These are phyloP conservation scores for Cyprinus carpio DNA, from an alignment of 2,113 vertebrate genomes.

Conservation along the genomic window DNA sequence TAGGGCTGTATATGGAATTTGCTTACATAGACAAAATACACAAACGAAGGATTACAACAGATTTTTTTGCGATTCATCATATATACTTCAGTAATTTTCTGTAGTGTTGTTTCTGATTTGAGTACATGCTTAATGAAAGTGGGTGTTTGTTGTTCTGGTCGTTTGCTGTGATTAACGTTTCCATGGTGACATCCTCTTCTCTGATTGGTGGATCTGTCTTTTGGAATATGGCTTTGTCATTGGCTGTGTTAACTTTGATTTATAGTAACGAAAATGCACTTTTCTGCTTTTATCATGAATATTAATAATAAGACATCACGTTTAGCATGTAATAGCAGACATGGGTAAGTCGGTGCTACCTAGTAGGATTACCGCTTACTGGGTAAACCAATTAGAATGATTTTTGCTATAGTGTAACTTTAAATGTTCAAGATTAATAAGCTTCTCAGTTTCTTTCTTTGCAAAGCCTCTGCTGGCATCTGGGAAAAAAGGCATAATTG, in stretches of 20 bases:
- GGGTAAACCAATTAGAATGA: background rate
- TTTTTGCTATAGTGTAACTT: background rate
- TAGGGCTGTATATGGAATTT: too few species aligned
- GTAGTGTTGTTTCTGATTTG: background rate
- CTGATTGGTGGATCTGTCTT: background rate
- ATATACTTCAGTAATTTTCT: background rate
- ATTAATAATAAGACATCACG: background rate
- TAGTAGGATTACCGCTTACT: background rate
- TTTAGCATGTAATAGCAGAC: background rate
- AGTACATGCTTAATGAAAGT: background rate
- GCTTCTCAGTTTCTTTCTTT: background rate
- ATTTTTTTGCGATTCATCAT: background rate
- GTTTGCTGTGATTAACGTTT: background rate
- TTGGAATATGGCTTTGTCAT: too few species aligned
- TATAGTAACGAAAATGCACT: background rate
- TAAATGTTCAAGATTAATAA: slow-evolving; percentile 25
- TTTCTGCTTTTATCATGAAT: background rate
- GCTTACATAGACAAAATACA: background rate
- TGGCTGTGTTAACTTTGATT: background rate
- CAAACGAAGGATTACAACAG: background rate
- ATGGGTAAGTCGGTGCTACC: background rate
- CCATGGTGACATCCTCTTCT: background rate
- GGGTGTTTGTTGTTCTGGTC: background rate
- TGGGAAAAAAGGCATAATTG: slow-evolving; percentile 25
- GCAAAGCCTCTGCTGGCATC: background rate